Base-by-base conservation (phyloP, 2,888 invertebrate species). In the Cephus spinipes region DNA sequence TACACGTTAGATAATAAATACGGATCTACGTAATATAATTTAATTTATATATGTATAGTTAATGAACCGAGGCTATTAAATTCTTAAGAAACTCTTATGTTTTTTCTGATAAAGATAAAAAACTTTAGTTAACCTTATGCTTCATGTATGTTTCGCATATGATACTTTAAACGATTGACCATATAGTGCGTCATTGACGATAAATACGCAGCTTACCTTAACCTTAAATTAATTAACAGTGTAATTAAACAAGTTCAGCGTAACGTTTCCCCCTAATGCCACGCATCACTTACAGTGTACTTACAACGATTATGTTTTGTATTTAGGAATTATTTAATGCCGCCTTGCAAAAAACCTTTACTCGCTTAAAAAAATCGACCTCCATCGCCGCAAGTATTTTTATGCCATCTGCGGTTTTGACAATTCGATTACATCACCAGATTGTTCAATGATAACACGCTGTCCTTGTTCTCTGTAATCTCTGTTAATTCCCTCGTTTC, bases 221-320 rank as follows among this genome's bases (percentile, higher is more conserved):
- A 55, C 15, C 55, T 55, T 55, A 55, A 55, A 55, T 55, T 55
- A 55, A 55, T 55, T 55, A 55, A 23, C 55, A 55, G 55, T 23
- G 55, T 55, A 23, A 55, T 55, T 73, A 73, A 75, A 73, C 35
- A 71, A 78, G 73, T 68, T 78, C 73, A 78, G 78, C 78, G 78
- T 78, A 78, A 78, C 15, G 33, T 78, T 78, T 73, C 76, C 78
- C 78, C 78, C 15, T 35, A 76, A n/a, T 33, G 30, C 35, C 33
- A n/a, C 3, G 30, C 23, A 69, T 55, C n/a, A 31, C 9, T 30
- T 68, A 75, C 30, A 3, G 3, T 31, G n/a, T 55, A 31, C 30
- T n/a, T n/a, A 68, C 1, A 75, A 68, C 55, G 23, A 55, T 55
- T 55, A 55, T 55, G 55, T 55, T 55, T 55, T 55, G 15, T 55